Evolutionary conservation across 2,888 invertebrate species (phyloP).

Genomic region (Agrenia bidenticulata): DNA sequence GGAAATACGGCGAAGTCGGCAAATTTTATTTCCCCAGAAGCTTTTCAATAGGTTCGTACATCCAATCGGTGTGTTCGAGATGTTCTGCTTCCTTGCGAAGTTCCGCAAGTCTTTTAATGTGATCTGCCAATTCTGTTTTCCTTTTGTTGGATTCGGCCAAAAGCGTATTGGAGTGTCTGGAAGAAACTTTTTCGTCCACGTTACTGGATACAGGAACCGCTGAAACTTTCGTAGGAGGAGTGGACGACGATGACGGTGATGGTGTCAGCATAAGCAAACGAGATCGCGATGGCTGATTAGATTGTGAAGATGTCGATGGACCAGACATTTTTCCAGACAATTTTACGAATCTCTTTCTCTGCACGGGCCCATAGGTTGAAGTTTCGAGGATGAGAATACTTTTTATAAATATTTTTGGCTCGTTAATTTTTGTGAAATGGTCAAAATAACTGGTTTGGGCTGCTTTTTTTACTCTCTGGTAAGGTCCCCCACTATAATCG

Average conservation of each 20-base stretch:
- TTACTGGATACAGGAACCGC: not conserved
- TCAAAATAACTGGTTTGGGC: too few species aligned
- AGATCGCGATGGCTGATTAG: not conserved
- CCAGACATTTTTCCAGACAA: conserved; percentile 13
- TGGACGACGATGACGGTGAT: not conserved
- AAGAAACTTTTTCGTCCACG: conserved; percentile 46
- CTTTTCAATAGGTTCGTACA: conserved; percentile 51
- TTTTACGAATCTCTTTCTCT: not conserved
- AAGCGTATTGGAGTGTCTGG: conserved; percentile 37
- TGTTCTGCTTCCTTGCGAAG: conserved; percentile 49
- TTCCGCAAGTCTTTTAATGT: conserved; percentile 41
- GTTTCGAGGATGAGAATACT: too few species aligned
- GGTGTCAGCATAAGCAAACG: conserved; percentile 6
- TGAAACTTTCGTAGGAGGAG: not conserved
- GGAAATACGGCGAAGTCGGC: not conserved
- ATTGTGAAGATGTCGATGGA: not conserved
- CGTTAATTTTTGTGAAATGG: too few species aligned
- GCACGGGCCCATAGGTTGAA: not conserved
- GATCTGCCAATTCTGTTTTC: conserved; percentile 43
- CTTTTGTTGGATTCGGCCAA: conserved; percentile 42
- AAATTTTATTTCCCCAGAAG: conserved; percentile 43
- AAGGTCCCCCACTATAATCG: too few species aligned
- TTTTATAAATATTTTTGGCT: too few species aligned
- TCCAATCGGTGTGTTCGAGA: conserved; percentile 51
- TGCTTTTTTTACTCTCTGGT: too few species aligned